Base-by-base conservation (phyloP, 1,140 invertebrate species). In the Lasaia peninsularis region DNA sequence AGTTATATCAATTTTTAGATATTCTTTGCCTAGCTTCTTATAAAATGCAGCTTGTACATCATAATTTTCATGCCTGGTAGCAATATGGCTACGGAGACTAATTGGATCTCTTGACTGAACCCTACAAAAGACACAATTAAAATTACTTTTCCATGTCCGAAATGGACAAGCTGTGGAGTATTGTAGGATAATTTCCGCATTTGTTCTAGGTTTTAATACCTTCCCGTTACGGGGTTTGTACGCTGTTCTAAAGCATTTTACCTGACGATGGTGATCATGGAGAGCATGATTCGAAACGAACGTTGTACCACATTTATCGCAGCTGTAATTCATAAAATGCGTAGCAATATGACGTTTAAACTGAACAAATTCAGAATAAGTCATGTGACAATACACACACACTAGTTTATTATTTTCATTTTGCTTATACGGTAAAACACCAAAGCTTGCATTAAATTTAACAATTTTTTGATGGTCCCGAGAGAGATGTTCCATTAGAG, bases 101-200 rank as follows among this genome's bases (percentile, higher is more conserved):
- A 60, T 73, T 0, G 86, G 86, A 61, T 87, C 80, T 24, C 63
- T 80, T 7, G 74, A 76, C 28, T 84, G 80, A 0, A 81, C 70
- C 9, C 82, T 67, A 69, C 86, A 88, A 55, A 86, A 86, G 0
- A 86, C 78, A 52, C 83, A 88, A 56, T 77, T 84, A 48, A 86
- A 84, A 60, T 86, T 83, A 60, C 71, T 80, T 58, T 78, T 84
- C 81, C 83, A 86, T 5, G 79, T 88, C 14, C 83, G 60, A 50
- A 86, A 86, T 0, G 83, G 86, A 24, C 71, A 80, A 0, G 78
- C 83, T 1, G 81, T 80, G 1, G 81, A 86, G 63, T 75, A 86
- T 64, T 86, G 78, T 3, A 86, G 56, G 18, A 88, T 80, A 10
- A 88, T 84, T 56, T 84, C 79, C 1, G 86, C 86, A 33, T 88